Percentiles rank a stretch among this genome's conserved stretches.
phyloP scores from a whole-genome alignment of 2,888 invertebrate species.

The Eurois occulta region DNA sequence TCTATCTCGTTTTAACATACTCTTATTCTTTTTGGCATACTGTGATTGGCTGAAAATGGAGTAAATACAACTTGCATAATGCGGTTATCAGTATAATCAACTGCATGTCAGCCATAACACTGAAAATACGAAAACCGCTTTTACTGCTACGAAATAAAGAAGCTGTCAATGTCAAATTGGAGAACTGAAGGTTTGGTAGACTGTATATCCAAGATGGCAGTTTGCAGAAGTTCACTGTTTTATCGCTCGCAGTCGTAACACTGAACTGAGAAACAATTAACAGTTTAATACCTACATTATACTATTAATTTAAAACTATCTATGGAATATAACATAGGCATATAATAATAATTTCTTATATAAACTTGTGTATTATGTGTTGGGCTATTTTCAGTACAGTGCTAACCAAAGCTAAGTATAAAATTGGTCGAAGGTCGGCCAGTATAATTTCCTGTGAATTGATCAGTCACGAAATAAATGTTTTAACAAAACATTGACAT shows the following conservation, averaged over 20 bases:
- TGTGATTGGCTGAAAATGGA: conserved; percentile 2
- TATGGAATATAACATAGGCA: background rate
- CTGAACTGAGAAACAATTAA: background rate
- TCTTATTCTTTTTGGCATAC: background rate
- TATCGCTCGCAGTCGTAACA: background rate
- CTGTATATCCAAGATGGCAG: conserved; percentile 1
- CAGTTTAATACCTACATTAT: background rate
- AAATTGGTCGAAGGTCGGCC: conserved; percentile 61
- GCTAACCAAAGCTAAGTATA: conserved; percentile 48
- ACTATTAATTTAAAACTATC: background rate
- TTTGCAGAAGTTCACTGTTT: background rate
- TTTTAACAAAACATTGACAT: conserved; percentile 59
- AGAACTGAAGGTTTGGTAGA: background rate
- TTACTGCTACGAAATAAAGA: background rate
- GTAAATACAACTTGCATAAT: background rate
- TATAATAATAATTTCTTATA: background rate
- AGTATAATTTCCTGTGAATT: conserved; percentile 70
- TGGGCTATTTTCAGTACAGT: conserved; percentile 49
- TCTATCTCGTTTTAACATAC: background rate
- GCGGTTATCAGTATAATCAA: background rate
- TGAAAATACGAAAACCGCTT: background rate
- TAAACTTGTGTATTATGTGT: conserved; percentile 15
- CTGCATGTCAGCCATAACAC: background rate
- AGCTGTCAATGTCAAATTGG: background rate
- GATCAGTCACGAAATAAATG: conserved; percentile 72